These are phyloP conservation scores for Sanderia malayensis DNA, from an alignment of 30 jellyfish, hydroid and myxozoan genomes.

Conservation along the genomic window DNA sequence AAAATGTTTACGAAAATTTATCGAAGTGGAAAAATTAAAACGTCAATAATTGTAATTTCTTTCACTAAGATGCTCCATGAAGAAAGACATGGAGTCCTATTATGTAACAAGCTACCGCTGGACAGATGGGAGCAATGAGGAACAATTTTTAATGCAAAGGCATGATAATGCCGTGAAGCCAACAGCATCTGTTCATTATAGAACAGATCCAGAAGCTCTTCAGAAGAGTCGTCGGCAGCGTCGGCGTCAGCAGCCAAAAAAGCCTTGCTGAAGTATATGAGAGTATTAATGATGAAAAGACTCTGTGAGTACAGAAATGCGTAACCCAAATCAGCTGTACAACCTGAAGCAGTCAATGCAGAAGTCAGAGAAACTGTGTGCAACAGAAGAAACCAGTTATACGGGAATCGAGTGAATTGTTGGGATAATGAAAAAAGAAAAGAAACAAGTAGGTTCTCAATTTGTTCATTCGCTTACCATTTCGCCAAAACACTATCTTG, in stretches of 20 bases:
- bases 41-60: too few relatives aligned
- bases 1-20: too few relatives aligned
- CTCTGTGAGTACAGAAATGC: neutral
- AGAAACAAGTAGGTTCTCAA: neutral
- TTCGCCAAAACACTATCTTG: constrained; percentile 8
- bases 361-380: neutral
- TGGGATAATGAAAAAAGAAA: neutral
- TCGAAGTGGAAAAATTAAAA: too few relatives aligned
- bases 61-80: too few relatives aligned
- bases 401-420: neutral
- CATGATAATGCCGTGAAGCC: constrained; percentile 23
- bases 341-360: neutral
- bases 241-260: neutral
- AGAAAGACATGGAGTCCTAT: neutral
- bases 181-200: constrained; percentile 9
- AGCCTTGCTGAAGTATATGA: neutral
- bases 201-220: constrained; percentile 8
- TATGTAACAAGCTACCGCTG: neutral
- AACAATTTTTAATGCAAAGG: neutral
- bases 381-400: neutral
- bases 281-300: neutral
- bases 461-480: constrained; percentile 7
- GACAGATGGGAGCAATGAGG: neutral
- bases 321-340: constrained; percentile 12
- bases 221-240: too few relatives aligned